Percentiles rank a stretch among this genome's conserved stretches.
These are phyloP conservation scores for Scomber scombrus DNA, from an alignment of 2,113 vertebrate species.

Conservation along the genomic window DNA sequence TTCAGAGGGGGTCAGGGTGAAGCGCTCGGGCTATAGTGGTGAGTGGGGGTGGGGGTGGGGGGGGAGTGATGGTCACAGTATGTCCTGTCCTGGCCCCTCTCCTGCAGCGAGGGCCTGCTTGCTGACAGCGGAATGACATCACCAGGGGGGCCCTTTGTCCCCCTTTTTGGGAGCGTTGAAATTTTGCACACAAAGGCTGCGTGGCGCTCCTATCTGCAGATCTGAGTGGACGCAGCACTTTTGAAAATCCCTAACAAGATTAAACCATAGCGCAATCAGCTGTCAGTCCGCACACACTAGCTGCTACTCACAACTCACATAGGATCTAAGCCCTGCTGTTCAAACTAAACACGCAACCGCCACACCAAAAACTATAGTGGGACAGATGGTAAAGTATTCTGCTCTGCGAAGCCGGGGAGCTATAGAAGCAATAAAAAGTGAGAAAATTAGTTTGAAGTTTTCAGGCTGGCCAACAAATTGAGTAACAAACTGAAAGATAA, in stretches of 20 bases:
- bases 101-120: slow-evolving; percentile 55
- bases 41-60: background rate
- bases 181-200: slow-evolving; percentile 82
- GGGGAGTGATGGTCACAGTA: slow-evolving; percentile 56
- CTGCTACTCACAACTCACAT: slow-evolving; percentile 75
- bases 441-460: background rate
- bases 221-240: slow-evolving; percentile 86
- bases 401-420: slow-evolving; percentile 8
- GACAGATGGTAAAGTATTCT: slow-evolving; percentile 1
- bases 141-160: slow-evolving; percentile 76
- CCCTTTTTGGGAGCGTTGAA: slow-evolving; percentile 73
- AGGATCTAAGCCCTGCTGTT: slow-evolving; percentile 71
- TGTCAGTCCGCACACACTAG: slow-evolving; percentile 73
- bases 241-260: slow-evolving; percentile 87
- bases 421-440: too few species aligned
- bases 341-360: slow-evolving; percentile 59
- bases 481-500: background rate
- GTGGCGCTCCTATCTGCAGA: slow-evolving; percentile 79
- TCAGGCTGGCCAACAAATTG: background rate
- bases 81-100: slow-evolving; percentile 64
- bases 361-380: slow-evolving; percentile 21
- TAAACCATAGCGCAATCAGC: slow-evolving; percentile 81
- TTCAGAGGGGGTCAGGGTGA: slow-evolving; percentile 42
- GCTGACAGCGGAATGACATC: slow-evolving; percentile 84
- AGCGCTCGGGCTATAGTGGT: slow-evolving; percentile 4